Evolutionary conservation across 1,140 invertebrate species (phyloP).

Genomic region (Temnothorax longispinosus): DNA sequence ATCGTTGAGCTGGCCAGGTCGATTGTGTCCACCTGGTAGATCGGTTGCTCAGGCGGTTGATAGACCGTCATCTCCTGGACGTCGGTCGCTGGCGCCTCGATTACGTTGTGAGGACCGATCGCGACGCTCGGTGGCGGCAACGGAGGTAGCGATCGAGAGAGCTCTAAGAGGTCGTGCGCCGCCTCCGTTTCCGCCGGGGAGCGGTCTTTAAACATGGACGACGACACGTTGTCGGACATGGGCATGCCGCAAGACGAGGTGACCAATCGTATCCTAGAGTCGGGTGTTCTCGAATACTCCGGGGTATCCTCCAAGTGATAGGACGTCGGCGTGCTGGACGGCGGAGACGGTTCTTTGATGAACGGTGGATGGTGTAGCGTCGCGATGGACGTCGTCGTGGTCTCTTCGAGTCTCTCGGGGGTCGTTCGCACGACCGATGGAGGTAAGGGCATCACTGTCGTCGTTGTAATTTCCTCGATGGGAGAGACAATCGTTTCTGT

Average conservation of each 20-base stretch:
- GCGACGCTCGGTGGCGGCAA: constrained; percentile 88
- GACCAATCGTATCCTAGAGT: constrained; percentile 32
- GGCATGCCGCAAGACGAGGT: constrained; percentile 16
- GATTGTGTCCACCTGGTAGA: constrained; percentile 82
- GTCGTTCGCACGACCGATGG: constrained; percentile 10
- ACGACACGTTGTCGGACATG: constrained; percentile 43
- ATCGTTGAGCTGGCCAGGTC: constrained; percentile 51
- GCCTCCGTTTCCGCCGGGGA: constrained; percentile 94
- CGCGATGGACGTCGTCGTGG: neutral
- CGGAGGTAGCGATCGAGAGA: constrained; percentile 92
- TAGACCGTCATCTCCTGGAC: constrained; percentile 85
- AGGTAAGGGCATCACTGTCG: constrained; percentile 45
- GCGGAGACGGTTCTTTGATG: constrained; percentile 31
- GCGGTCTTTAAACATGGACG: constrained; percentile 87
- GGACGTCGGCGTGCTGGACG: constrained; percentile 27
- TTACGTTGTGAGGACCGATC: constrained; percentile 83
- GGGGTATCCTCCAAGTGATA: constrained; percentile 45
- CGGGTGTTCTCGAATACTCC: neutral
- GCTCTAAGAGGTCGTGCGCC: constrained; percentile 93
- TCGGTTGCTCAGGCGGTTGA: constrained; percentile 80
- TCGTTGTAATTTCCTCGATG: constrained; percentile 10
- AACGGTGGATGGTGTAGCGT: neutral
- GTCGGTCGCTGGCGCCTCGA: constrained; percentile 83
- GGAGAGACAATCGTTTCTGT: constrained; percentile 1
- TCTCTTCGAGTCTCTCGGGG: neutral